A percentile compares a stretch with the other conserved stretches of the same genome.
These are phyloP conservation scores for Cephus pulcher DNA, from an alignment of 2,888 invertebrate species.

Conservation along the genomic window DNA sequence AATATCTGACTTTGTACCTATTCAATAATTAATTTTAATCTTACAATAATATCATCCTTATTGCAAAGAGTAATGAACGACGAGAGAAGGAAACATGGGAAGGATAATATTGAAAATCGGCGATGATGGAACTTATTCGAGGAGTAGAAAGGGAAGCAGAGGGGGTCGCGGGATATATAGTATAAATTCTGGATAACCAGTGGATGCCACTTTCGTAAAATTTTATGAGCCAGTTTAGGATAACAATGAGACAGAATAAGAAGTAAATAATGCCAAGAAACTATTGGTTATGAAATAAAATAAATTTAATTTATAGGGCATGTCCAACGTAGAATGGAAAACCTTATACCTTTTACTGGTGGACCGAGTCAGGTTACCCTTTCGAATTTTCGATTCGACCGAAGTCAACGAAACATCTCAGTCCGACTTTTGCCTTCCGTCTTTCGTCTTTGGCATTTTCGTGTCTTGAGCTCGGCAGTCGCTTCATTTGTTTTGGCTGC, in stretches of 20 bases:
- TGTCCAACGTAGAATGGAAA: conserved; percentile 40
- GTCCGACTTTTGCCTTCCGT: no score
- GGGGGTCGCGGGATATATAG: not conserved
- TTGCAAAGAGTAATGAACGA: conserved; percentile 29
- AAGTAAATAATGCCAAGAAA: conserved; percentile 36
- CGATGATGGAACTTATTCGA: not conserved
- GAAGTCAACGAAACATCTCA: no score
- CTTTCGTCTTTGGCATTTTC: not conserved
- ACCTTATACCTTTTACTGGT: conserved; percentile 39
- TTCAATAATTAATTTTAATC: conserved; percentile 53
- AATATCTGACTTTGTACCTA: conserved; percentile 64
- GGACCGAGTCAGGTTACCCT: conserved; percentile 23
- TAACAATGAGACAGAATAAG: conserved; percentile 31
- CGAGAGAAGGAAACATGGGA: not conserved
- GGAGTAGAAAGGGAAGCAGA: not conserved
- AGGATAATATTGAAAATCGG: not conserved
- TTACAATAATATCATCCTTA: conserved; percentile 36
- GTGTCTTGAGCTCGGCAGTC: not conserved
- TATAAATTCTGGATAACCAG: conserved; percentile 28
- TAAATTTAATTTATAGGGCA: conserved; percentile 40
- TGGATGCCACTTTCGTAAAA: conserved; percentile 50
- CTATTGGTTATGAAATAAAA: conserved; percentile 42
- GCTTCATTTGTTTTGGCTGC: not conserved
- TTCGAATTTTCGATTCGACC: conserved; percentile 6
- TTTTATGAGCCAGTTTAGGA: conserved; percentile 45